Evolutionary conservation across 2,113 vertebrate species (phyloP), one percentile per base, ranked within the genome.

Genomic region (Oryzias celebensis): DNA sequence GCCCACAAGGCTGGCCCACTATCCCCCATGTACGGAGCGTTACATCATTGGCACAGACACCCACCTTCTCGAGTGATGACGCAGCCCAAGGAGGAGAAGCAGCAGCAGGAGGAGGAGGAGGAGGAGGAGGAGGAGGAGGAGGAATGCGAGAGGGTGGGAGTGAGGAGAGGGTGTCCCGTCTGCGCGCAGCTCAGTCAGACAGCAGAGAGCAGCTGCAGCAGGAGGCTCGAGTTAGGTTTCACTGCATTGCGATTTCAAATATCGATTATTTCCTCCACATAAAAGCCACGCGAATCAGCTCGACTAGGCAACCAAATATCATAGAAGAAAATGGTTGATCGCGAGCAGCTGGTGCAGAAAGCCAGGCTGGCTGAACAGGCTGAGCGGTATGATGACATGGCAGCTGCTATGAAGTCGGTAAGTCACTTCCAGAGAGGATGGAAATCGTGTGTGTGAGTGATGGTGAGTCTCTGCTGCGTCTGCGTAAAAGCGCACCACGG

Each of bases 261-360:
- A 87, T 77, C 64, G 68, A 28, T 59, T 26, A 64, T 77, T 88
- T 82, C 59, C 60, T 69, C 73, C 72, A 52, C 61, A 31, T 69
- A 66, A 71, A 20, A 58, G 71, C 18, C 62, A 48, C 63, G 54
- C 59, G 62, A 47, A 77, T 80, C 82, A 75, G 73, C 62, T 81
- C 68, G 54, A 67, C 60, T 46, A 50, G 78, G 57, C 68, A 64
- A 68, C 74, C 57, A 63, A 64, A 81, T 36, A 68, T 82, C 75
- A 56, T 5, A 51, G 47, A 52, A 82, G 17, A 89, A 90, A 68
- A 98, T 98, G 96, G 96, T 97, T 86, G 96, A 97, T 85, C 96
- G 96, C 90, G 96, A 98, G 93, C 96, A 98, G 94, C 94, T 98
- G 93, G 96, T 98, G 91, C 96, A 97, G 93, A 98, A 98, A 95